Evolutionary conservation across 2,113 vertebrate genomes (phyloP), one percentile per base, ranked within the genome.

Genomic region (Struthio camelus): DNA sequence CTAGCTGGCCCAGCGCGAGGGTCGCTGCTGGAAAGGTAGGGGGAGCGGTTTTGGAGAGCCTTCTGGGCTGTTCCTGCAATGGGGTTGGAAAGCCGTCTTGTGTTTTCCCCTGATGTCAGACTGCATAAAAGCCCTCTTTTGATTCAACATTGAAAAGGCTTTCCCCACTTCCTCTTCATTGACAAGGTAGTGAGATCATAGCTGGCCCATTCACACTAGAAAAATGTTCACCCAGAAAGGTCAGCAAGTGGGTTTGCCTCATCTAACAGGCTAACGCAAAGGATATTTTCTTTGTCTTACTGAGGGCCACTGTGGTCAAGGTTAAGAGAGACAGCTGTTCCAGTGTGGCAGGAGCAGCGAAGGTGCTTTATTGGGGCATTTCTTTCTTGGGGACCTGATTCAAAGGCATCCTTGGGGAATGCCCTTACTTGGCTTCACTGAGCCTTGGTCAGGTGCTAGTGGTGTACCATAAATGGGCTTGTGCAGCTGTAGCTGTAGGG

Each of bases 161-260:
- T 97, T 95, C 90, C 85, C 97, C 28, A 8, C 93, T 96, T 96
- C 94, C 91, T 94, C 94, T 87, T 96, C 93, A 93, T 96, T 95
- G 93, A 95, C 94, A 97, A 97, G 97, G 87, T 94, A 97, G 96
- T 97, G 97, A 97, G 96, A 94, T 97, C 97, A 98, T 97, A 93
- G 96, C 92, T 95, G 94, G 93, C 92, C 89, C 93, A 92, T 95
- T 96, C 92, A 96, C 95, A 91, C 94, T 96, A 93, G 94, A 93
- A 97, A 97, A 87, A 94, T 92, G 91, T 97, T 96, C 91, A 90
- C 94, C 91, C 96, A 95, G 91, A 97, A 97, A 97, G 93, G 96
- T 97, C 96, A 96, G 77, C 67, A 80, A 88, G 92, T 93, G 86
- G 96, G 89, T 94, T 95, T 93, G 87, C 90, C 95, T 96, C 94